Evolutionary conservation across 2,797 vertebrate species (phyloP).

Genomic region (Chloroceryle inda): DNA sequence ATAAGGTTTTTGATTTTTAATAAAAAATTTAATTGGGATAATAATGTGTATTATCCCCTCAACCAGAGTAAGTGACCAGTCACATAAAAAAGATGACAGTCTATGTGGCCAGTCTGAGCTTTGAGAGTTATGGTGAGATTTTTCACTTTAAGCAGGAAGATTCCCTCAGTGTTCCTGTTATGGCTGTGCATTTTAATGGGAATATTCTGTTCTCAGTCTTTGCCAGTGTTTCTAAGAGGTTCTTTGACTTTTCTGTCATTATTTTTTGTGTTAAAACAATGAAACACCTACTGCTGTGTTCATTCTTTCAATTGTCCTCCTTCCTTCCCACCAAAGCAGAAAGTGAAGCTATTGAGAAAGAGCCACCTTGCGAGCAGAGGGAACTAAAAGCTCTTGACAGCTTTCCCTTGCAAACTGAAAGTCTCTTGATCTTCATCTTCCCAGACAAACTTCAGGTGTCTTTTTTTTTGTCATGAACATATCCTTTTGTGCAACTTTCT

Average conservation of each 20-base stretch:
- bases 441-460: neutral
- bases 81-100: neutral
- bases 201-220: neutral
- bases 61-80: neutral
- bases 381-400: neutral
- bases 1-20: neutral
- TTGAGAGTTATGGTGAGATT: neutral
- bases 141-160: neutral
- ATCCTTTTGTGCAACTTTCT: neutral
- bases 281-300: accelerated
- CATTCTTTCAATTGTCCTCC: neutral
- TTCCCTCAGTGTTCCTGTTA: neutral
- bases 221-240: neutral
- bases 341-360: neutral
- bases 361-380: neutral
- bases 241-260: neutral
- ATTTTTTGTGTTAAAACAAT: neutral
- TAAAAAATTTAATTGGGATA: neutral
- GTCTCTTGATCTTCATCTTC: neutral
- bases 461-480: neutral
- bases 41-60: neutral
- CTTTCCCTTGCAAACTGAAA: neutral
- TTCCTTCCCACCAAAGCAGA: neutral
- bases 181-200: neutral
- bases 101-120: neutral